Evolutionary conservation across 2,113 vertebrate genomes (phyloP), one percentile per base, ranked within the genome.

Genomic region (Psophia crepitans): DNA sequence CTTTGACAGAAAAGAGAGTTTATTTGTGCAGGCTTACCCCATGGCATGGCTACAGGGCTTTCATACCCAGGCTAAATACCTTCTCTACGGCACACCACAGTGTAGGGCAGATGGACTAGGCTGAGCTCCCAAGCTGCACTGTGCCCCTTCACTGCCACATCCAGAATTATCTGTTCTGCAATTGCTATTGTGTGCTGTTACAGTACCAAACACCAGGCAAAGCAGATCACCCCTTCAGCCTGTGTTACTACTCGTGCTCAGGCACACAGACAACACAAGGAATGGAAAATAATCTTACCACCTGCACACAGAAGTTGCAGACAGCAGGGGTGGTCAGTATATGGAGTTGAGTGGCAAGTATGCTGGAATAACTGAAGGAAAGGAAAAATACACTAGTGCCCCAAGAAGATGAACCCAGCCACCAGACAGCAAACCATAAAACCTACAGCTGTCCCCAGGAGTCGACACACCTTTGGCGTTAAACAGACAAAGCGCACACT

Each of bases 81-180:
- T 58, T 51, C 24, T 54, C 56, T 56, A 26, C 0, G 0, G 41
- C 63, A 90, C 60, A 66, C 28, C 33, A 37, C 32, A 41, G 7
- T 0, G 0, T 2, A 39, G 32, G 28, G 24, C 39, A 35, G 20
- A 49, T 13, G 43, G 41, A 74, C 14, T 6, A 43, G 35, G 48
- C 66, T 61, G 27, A 79, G 13, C 37, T 8, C 35, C 39, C 41
- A 32, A 33, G 26, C 54, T 46, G 28, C 57, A 32, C 56, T 23
- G 10, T 58, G n/a, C 22, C 22, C 28, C 13, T 16, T 60, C 41
- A 54, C 43, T 32, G 39, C 18, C 51, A 71, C 6, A 6, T 57
- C 48, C 73, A 68, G 56, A 79, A 54, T 5, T 10, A 78, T 18
- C 16, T 27, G 23, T 54, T 57, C 46, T 74, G 44, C 54, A 80